These are phyloP conservation scores for Dendrocopos noguchii DNA, from an alignment of 2,113 vertebrate genomes.

Conservation along the genomic window DNA sequence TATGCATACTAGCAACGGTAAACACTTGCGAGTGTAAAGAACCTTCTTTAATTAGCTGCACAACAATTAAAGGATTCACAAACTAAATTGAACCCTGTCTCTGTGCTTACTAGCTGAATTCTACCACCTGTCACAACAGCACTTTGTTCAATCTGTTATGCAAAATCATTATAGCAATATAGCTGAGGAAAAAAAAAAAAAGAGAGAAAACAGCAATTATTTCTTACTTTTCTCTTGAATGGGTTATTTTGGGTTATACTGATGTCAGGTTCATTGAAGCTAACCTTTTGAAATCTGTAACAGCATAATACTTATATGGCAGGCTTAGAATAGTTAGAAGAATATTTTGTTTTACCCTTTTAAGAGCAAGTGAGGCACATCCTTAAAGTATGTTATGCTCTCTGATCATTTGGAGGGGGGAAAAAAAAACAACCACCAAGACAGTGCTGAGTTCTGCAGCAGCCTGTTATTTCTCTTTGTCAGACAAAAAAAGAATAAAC, in stretches of 20 bases:
- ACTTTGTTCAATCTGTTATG: slow-evolving; percentile 98
- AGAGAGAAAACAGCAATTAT: slow-evolving; percentile 99
- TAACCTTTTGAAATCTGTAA: slow-evolving; percentile 88
- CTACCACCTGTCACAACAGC: slow-evolving; percentile 99
- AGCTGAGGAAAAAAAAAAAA: slow-evolving; percentile 82
- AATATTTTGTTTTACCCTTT: slow-evolving; percentile 68
- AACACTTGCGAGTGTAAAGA: slow-evolving; percentile 94
- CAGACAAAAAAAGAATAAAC: slow-evolving; percentile 17
- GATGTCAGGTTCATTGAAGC: slow-evolving; percentile 90
- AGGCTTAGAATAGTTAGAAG: slow-evolving; percentile 64
- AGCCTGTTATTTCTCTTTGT: slow-evolving; percentile 37
- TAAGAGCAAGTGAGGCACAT: slow-evolving; percentile 53
- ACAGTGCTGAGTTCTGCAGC: slow-evolving; percentile 48
- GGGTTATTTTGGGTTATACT: slow-evolving; percentile 97
- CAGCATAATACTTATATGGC: slow-evolving; percentile 80
- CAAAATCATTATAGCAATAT: slow-evolving; percentile 96
- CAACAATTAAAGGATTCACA: slow-evolving; percentile 99
- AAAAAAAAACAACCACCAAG: slow-evolving; percentile 1
- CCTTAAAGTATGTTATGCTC: slow-evolving; percentile 46
- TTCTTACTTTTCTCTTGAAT: slow-evolving; percentile 98
- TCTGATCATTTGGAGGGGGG: slow-evolving; percentile 65
- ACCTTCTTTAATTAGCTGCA: slow-evolving; percentile 98
- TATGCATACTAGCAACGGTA: slow-evolving; percentile 92
- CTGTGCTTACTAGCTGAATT: slow-evolving; percentile 97
- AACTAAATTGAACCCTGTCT: slow-evolving; percentile 99